phyloP scores from a whole-genome alignment of 2,113 vertebrate species.

The Tenrec ecaudatus region DNA sequence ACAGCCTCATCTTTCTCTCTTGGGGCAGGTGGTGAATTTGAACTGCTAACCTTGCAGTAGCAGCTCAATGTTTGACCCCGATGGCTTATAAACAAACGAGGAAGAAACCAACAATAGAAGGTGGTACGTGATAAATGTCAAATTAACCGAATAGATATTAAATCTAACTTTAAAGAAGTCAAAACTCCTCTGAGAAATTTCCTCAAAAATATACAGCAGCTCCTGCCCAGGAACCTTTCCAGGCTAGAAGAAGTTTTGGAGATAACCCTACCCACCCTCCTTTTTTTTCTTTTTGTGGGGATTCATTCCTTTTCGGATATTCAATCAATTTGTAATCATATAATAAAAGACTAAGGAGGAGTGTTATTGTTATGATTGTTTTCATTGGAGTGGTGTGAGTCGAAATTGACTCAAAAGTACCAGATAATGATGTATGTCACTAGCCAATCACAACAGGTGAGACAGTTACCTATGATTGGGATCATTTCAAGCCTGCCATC shows the following conservation, averaged over 20 bases:
- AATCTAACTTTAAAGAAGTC: not conserved
- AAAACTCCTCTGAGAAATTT: not conserved
- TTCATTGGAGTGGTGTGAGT: not conserved
- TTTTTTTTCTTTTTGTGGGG: not conserved
- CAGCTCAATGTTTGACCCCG: too few species aligned
- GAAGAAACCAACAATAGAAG: not conserved
- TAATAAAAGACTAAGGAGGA: not conserved
- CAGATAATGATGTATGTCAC: not conserved
- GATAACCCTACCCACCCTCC: not conserved
- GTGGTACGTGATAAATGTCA: not conserved
- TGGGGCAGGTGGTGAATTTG: too few species aligned
- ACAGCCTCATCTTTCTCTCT: too few species aligned
- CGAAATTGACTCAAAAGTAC: too few species aligned
- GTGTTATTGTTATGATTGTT: not conserved
- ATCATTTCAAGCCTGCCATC: not conserved
- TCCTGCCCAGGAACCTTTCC: not conserved
- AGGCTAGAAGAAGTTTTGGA: not conserved
- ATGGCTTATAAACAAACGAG: not conserved
- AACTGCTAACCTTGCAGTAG: too few species aligned
- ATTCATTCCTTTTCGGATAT: conserved; percentile 27
- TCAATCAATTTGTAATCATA: not conserved
- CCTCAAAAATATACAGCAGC: not conserved
- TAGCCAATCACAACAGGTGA: not conserved
- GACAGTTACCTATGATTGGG: not conserved
- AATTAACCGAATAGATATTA: not conserved